Base-by-base conservation (phyloP, 2,113 vertebrate genomes). In the Clupea harengus region DNA sequence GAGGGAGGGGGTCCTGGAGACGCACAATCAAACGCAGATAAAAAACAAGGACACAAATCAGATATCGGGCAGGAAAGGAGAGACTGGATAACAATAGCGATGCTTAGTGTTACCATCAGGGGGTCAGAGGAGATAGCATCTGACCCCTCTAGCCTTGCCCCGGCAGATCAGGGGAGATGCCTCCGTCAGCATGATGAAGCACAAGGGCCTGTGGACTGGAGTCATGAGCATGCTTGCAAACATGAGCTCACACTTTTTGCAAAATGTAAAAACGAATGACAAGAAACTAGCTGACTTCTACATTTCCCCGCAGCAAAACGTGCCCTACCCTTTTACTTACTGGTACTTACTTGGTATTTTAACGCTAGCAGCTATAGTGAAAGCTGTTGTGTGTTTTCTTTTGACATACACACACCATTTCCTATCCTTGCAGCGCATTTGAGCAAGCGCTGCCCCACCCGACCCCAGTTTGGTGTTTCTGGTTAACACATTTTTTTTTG, bases 21-120 rank as follows among this genome's bases (percentile, higher is more conserved):
- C 72, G 85, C 32, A 81, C 81, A 88, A 88, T 89, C 86, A 87
- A 81, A 22, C 11, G 45, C 32, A 84, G 81, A 88, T 82, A 47
- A 86, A 88, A 75, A 83, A 92, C 88, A 86, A 93, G 83, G 83
- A 86, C 85, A 86, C 45, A 82, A 50, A 64, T 47, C 32, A 11
- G n/a, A 81, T 52, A 72, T 9, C 54, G 32, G 57, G 20, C 54
- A n/a, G 17, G 64, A 82, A 86, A 80, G 83, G 83, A 82, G 28
- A 32, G 72, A 78, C 72, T 78, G 32, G 72, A 78, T 78, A 78
- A 78, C 72, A 78, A 78, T 78, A 13, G 72, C 10, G 32, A 78
- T 78, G 72, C 28, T 15, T 78, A 78, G 28, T 11, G 28, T 39
- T 18, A 17, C 28, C 13, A 32, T 15, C 13, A 15, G 72, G 72